Evolutionary conservation across 2,888 invertebrate species (phyloP).

Genomic region (Lacanobia wlatinum): DNA sequence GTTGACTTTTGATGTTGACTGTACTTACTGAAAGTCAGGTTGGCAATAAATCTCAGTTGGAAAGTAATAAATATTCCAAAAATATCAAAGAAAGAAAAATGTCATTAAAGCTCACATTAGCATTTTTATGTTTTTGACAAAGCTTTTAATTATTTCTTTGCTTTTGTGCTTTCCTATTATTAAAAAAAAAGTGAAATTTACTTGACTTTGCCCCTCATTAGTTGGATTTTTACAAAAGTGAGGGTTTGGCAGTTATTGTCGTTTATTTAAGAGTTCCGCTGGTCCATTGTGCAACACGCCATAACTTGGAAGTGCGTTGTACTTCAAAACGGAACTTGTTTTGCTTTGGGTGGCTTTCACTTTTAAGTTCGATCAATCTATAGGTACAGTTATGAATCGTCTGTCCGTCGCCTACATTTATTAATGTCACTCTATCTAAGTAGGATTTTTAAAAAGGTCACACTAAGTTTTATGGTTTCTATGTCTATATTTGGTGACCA

Average conservation of each 20-base stretch:
- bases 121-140: conserved; percentile 23
- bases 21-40: neutral
- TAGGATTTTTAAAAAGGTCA: neutral
- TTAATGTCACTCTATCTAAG: conserved; percentile 9
- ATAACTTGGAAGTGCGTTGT: conserved; percentile 28
- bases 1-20: neutral
- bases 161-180: conserved; percentile 10
- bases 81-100: conserved; percentile 30
- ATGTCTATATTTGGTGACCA: neutral
- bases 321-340: conserved; percentile 73
- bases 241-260: conserved; percentile 20
- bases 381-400: conserved; percentile 33
- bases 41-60: conserved; percentile 5
- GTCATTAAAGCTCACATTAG: conserved; percentile 10
- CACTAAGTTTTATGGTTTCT: neutral
- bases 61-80: neutral
- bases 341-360: conserved; percentile 70
- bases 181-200: conserved; percentile 35
- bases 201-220: conserved; percentile 31
- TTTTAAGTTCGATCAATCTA: conserved; percentile 66
- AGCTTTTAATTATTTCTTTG: conserved; percentile 21
- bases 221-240: conserved; percentile 13
- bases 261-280: conserved; percentile 39
- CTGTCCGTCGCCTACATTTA: conserved; percentile 4
- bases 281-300: conserved; percentile 49